Conservation (phyloP, 2,888 invertebrate species). For the Euzetes globulus region DNA sequence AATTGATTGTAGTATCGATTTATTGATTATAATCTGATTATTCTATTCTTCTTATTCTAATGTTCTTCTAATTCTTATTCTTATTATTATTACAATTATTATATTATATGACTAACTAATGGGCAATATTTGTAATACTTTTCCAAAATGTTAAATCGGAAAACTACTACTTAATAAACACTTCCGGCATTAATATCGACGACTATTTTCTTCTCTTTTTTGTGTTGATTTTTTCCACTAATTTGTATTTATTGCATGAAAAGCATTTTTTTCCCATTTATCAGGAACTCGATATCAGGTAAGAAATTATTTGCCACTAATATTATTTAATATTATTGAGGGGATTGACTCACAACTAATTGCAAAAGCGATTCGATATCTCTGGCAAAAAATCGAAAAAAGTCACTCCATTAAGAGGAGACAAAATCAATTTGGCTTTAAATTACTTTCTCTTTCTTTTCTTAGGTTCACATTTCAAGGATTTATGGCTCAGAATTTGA, state of each 20-base stretch:
- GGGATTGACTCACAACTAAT: not conserved
- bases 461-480: constrained; percentile 9
- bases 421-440: not conserved
- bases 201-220: not conserved
- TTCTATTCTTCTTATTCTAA: not conserved
- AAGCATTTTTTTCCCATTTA: not conserved
- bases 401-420: constrained; percentile 1
- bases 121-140: constrained; percentile 21
- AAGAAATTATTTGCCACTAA: not conserved
- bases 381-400: not conserved
- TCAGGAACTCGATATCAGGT: not conserved
- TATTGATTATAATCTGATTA: constrained; percentile 11
- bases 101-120: constrained; percentile 8
- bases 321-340: not conserved
- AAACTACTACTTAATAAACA: constrained; percentile 25
- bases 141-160: constrained; percentile 17
- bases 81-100: not conserved
- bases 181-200: constrained; percentile 7
- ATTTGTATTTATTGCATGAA: not conserved
- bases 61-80: constrained; percentile 3
- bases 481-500: constrained; percentile 5
- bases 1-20: constrained; percentile 18
- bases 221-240: not conserved
- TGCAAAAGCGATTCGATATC: not conserved
- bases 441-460: not conserved